A percentile compares a stretch with the other conserved stretches of the same genome.
phyloP scores from a whole-genome alignment of 2,888 invertebrate genomes.

The Danaus chrysippus region DNA sequence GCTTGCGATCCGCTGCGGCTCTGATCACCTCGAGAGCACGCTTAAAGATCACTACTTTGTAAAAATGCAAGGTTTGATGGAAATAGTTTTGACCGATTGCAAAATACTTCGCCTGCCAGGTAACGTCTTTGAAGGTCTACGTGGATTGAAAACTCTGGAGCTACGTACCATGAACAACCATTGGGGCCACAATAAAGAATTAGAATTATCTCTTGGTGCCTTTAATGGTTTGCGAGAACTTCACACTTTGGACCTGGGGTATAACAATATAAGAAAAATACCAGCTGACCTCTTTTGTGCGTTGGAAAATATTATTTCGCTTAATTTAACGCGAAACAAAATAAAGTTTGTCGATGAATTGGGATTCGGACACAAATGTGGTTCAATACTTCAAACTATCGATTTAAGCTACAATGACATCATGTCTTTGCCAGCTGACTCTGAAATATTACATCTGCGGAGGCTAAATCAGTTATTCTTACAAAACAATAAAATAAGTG shows the following conservation, averaged over 20 bases:
- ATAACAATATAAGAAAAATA: slow-evolving; percentile 88
- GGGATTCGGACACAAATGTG: slow-evolving; percentile 82
- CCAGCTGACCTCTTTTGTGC: slow-evolving; percentile 90
- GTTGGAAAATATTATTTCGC: slow-evolving; percentile 86
- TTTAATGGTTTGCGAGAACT: slow-evolving; percentile 88
- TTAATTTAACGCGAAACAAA: slow-evolving; percentile 92
- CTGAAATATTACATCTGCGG: slow-evolving; percentile 86
- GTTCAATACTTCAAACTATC: slow-evolving; percentile 86
- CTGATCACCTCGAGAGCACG: slow-evolving; percentile 81
- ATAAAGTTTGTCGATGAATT: slow-evolving; percentile 88
- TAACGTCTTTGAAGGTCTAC: slow-evolving; percentile 88
- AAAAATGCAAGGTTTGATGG: slow-evolving; percentile 86
- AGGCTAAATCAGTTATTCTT: slow-evolving; percentile 89
- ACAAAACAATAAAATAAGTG: slow-evolving; percentile 90
- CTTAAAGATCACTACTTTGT: slow-evolving; percentile 86
- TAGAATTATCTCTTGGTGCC: slow-evolving; percentile 85
- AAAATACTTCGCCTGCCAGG: slow-evolving; percentile 88
- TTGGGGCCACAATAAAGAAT: slow-evolving; percentile 84
- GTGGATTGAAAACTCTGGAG: slow-evolving; percentile 87
- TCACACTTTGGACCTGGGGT: slow-evolving; percentile 86
- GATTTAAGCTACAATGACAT: slow-evolving; percentile 91
- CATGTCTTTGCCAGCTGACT: slow-evolving; percentile 84
- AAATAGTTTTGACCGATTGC: slow-evolving; percentile 87
- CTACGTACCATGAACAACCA: slow-evolving; percentile 89
- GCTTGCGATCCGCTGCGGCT: slow-evolving; percentile 86